phyloP scores from a whole-genome alignment of 2,113 vertebrate genomes.

The Dipodomys stephensi region DNA sequence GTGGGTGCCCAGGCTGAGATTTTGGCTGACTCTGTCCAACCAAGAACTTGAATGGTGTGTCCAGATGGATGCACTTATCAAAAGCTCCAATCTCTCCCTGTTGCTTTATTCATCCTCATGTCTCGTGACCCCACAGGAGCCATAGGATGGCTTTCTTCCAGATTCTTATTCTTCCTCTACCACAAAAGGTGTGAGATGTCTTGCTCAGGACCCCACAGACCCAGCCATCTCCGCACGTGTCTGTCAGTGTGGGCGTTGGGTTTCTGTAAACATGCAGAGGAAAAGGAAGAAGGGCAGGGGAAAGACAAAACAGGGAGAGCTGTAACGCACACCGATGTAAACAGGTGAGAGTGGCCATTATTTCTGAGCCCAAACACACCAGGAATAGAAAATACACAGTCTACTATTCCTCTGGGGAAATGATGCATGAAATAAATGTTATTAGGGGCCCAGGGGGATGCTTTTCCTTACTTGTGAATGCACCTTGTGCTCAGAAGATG shows the following conservation, averaged over 20 bases:
- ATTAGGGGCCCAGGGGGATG: slow-evolving; percentile 78
- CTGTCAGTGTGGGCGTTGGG: background rate
- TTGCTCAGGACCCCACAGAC: background rate
- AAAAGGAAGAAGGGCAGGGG: background rate
- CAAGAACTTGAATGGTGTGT: no score
- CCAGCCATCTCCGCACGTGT: background rate
- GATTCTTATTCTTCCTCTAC: background rate
- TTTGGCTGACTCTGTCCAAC: background rate
- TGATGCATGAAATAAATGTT: slow-evolving; percentile 82
- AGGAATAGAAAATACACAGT: slow-evolving; percentile 69
- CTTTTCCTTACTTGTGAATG: slow-evolving; percentile 81
- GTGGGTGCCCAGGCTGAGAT: background rate
- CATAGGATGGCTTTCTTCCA: background rate
- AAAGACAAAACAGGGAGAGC: slow-evolving; percentile 15
- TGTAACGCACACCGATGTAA: slow-evolving; percentile 53
- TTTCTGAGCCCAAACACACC: slow-evolving; percentile 72
- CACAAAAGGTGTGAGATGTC: background rate
- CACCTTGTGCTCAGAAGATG: slow-evolving; percentile 74
- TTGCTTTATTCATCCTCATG: background rate
- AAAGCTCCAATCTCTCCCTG: background rate
- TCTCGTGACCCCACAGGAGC: background rate
- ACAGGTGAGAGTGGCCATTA: slow-evolving; percentile 72
- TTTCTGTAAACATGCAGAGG: background rate
- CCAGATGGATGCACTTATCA: background rate
- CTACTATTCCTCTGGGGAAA: slow-evolving; percentile 76